phyloP scores from a whole-genome alignment of 2,113 vertebrate species.

The Myiopsitta monachus region DNA sequence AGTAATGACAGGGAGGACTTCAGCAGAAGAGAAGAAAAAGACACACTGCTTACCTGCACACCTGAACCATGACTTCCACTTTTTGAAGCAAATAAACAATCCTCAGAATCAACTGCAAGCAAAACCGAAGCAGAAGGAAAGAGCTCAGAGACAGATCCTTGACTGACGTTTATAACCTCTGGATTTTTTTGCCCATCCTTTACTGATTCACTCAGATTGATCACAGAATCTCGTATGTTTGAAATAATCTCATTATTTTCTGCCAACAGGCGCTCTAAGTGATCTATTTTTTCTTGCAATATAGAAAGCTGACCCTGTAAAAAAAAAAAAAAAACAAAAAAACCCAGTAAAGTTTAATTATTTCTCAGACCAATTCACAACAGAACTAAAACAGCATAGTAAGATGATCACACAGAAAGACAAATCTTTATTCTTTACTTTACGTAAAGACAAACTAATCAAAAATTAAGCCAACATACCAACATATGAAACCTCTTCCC shows the following conservation, averaged over 20 bases:
- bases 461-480: background rate
- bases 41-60: constrained; percentile 79
- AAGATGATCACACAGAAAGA: background rate
- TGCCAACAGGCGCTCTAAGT: constrained; percentile 85
- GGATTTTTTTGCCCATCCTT: constrained; percentile 72
- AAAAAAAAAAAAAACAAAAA: background rate
- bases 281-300: constrained; percentile 91
- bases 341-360: background rate
- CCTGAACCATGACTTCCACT: constrained; percentile 56
- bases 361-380: background rate
- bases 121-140: constrained; percentile 41
- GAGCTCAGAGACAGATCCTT: constrained; percentile 57
- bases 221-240: constrained; percentile 85
- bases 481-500: background rate
- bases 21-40: background rate
- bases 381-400: background rate
- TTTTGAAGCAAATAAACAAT: constrained; percentile 75
- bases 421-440: background rate
- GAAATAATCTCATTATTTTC: constrained; percentile 93
- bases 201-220: constrained; percentile 82
- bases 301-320: constrained; percentile 84
- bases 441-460: background rate
- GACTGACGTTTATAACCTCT: constrained; percentile 76
- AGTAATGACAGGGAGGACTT: background rate
- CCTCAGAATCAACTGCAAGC: constrained; percentile 69